A percentile compares a stretch with the other conserved stretches of the same genome.
Evolutionary conservation across 2,888 invertebrate genomes (phyloP).

Genomic region (Drosophila paracracens): DNA sequence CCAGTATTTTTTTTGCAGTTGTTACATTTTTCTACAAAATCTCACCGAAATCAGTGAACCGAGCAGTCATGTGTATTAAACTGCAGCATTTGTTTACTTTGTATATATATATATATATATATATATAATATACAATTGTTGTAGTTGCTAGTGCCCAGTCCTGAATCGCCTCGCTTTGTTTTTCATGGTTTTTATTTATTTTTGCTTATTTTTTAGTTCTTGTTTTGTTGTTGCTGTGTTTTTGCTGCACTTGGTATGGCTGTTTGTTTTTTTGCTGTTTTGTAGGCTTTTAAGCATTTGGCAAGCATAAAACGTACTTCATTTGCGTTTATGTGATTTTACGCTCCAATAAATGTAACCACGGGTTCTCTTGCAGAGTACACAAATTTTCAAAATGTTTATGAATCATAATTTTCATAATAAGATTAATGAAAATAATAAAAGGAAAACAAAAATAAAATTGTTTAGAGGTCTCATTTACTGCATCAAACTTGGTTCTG

Average conservation of each 20-base stretch:
- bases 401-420: constrained; percentile 1
- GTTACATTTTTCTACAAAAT: too few relatives aligned
- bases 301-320: constrained; percentile 72
- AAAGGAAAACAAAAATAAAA: not conserved
- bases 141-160: constrained; percentile 26
- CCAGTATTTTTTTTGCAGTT: not conserved
- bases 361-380: constrained; percentile 18
- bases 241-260: constrained; percentile 13
- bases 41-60: not conserved
- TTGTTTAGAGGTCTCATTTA: not conserved
- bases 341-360: constrained; percentile 70
- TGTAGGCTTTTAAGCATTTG: constrained; percentile 71
- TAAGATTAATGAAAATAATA: not conserved
- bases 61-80: not conserved
- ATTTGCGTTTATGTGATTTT: constrained; percentile 78
- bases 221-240: constrained; percentile 22
- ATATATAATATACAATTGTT: constrained; percentile 23
- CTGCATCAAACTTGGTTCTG: not conserved
- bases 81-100: constrained; percentile 4
- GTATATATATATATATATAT: constrained; percentile 1
- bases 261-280: constrained; percentile 38
- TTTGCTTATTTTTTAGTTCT: constrained; percentile 9
- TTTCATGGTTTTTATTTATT: constrained; percentile 4
- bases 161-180: constrained; percentile 29
- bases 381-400: constrained; percentile 3